Evolutionary conservation across 2,797 vertebrate species (phyloP), one percentile per base, ranked within the genome.

Genomic region (Crax fasciolata): DNA sequence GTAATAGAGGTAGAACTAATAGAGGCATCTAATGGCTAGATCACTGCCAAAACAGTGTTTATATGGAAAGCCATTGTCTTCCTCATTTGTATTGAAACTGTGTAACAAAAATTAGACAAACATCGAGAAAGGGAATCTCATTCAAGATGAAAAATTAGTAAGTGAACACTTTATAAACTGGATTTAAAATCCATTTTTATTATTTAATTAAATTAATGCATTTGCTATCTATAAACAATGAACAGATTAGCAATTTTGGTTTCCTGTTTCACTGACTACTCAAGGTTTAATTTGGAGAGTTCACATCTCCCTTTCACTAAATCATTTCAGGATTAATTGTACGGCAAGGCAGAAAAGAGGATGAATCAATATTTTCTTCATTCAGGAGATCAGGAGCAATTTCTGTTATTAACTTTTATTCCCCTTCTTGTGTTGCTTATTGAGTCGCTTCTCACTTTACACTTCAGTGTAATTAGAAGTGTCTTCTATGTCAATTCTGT

Each of bases 171-270:
- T 91, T 61, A 82, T 74, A 27, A 90, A 58, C 8, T 28, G 48
- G 41, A 84, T 86, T 87, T 90, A 18, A 76, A 86, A 87, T 65
- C 44, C 63, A 77, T 91, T 89, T 52, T 59, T 59, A 55, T 61
- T 74, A 77, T 94, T 94, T 84, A 52, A 96, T 97, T 96, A 59
- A 92, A 94, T 84, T 94, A 89, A 94, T 95, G 90, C 35, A 89
- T 88, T 94, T 74, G 16, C 61, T 65, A 61, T 55, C 28, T 62
- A 89, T 89, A 59, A 89, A 83, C 78, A 75, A 87, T 80, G 30
- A 93, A 63, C 38, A 77, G 44, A 93, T 49, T 65, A 73, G n/a
- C 38, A 95, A 75, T 93, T 96, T 92, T 77, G 75, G 85, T 97
- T 89, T 97, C 85, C 75, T 65, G 27, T 96, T 97, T 97, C 96